These are phyloP conservation scores for Gambusia affinis DNA, from an alignment of 2,113 vertebrate species.

Conservation along the genomic window DNA sequence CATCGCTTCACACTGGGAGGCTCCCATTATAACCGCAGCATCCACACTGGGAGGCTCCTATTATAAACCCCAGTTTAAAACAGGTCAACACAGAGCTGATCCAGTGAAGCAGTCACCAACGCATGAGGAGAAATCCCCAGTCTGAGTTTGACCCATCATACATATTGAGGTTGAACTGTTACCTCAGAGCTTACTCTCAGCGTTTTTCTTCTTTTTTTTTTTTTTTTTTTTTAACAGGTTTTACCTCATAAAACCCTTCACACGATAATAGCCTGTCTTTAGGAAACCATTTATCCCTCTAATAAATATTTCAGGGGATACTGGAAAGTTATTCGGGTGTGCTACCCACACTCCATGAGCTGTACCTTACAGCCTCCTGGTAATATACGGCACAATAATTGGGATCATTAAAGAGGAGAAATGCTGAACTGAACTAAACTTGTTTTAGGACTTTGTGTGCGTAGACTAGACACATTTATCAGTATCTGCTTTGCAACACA, in stretches of 20 bases:
- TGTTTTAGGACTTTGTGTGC: neutral
- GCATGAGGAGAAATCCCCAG: conserved; percentile 15
- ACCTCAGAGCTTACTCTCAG: neutral
- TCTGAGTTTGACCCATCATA: neutral
- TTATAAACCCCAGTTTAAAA: conserved; percentile 30
- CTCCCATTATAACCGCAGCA: conserved; percentile 27
- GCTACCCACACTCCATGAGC: neutral
- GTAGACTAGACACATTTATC: neutral
- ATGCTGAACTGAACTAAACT: too few relatives aligned
- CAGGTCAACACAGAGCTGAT: conserved; percentile 41
- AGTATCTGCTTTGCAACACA: neutral
- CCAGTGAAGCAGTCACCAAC: conserved; percentile 19
- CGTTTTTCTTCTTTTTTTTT: neutral
- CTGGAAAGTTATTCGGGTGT: neutral
- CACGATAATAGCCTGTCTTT: neutral
- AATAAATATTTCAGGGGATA: neutral
- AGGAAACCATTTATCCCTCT: neutral
- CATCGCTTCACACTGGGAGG: conserved; percentile 24
- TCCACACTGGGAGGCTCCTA: conserved; percentile 39
- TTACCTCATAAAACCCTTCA: neutral
- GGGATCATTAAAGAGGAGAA: too few relatives aligned
- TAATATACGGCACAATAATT: too few relatives aligned
- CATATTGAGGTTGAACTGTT: conserved; percentile 4
- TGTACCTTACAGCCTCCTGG: neutral
- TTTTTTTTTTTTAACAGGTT: neutral